Conservation (phyloP, 1,140 invertebrate genomes). For the Hylaeus volcanicus region DNA sequence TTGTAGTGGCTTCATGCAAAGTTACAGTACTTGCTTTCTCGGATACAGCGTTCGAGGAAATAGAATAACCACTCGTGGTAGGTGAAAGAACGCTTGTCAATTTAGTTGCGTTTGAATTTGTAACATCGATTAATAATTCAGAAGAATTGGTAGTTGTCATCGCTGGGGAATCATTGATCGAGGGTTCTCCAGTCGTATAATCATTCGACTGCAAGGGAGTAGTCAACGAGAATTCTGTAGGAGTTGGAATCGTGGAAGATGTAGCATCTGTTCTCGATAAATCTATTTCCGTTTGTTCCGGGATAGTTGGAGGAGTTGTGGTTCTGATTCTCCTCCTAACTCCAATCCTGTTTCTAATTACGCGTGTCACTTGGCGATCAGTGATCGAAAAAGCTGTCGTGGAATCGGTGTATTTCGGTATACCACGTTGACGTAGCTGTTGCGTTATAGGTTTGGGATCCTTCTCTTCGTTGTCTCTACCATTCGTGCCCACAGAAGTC, state of each 20-base stretch:
- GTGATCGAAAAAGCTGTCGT: background rate
- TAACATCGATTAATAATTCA: background rate
- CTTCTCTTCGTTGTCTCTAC: background rate
- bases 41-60: background rate
- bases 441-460: background rate
- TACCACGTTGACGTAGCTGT: no score
- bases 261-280: background rate
- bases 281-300: background rate
- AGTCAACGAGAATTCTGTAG: no score
- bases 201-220: background rate
- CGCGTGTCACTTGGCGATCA: background rate
- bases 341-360: background rate
- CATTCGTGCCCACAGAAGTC: background rate
- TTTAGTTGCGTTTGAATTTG: background rate
- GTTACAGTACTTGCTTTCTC: background rate
- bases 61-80: background rate
- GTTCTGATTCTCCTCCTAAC: background rate
- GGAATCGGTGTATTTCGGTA: no score
- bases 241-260: background rate
- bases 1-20: background rate
- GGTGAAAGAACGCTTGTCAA: background rate
- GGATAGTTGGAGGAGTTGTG: background rate
- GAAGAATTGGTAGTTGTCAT: background rate
- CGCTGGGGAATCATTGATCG: background rate
- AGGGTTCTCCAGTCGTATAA: background rate